Base-by-base conservation (phyloP, 2,888 invertebrate species). In the Ectemnius cavifrons region DNA sequence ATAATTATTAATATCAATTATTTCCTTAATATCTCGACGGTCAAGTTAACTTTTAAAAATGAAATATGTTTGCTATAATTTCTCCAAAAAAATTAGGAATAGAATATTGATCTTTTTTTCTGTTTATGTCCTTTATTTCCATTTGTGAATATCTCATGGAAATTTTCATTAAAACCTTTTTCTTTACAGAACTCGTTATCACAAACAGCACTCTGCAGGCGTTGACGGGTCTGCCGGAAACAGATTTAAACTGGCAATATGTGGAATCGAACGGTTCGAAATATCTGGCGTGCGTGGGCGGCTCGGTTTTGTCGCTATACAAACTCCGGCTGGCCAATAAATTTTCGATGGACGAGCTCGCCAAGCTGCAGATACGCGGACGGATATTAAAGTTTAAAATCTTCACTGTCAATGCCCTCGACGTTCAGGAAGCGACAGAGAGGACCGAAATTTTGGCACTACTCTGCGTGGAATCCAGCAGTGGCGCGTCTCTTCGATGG, bases 401-500 rank as follows among this genome's bases (percentile, higher is more conserved):
- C 57, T 79, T 89, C 37, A 77, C 78, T 63, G 64, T 75, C 3
- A 57, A 65, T n/a, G 20, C 14, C 52, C n/a, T 52, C n/a, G 8
- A 37, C 37, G 37, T 37, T 4, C 37, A 37, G 6, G 6, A 37
- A 8, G 37, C 5, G 11, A 37, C 8, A 37, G 37, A 37, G 37
- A 37, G 37, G 37, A 37, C 1, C 8, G 27, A 71, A 46, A 37
- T 75, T 20, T 47, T 91, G 18, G 82, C 85, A 2, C 78, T 89
- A 66, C 75, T 90, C 13, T 84, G 83, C 68, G 78, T 86, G 8
- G 71, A 83, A 71, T 69, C 74, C 11, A 52, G 73, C 14, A 52
- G 18, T 2, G 82, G 71, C 3, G 83, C 49, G 5, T 83, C 85
- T 49, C 69, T 91, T 27, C 46, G 79, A 45, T 91, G 91, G 90